Base-by-base conservation (phyloP, 2,113 vertebrate genomes). In the Sisor rabdophorus region DNA sequence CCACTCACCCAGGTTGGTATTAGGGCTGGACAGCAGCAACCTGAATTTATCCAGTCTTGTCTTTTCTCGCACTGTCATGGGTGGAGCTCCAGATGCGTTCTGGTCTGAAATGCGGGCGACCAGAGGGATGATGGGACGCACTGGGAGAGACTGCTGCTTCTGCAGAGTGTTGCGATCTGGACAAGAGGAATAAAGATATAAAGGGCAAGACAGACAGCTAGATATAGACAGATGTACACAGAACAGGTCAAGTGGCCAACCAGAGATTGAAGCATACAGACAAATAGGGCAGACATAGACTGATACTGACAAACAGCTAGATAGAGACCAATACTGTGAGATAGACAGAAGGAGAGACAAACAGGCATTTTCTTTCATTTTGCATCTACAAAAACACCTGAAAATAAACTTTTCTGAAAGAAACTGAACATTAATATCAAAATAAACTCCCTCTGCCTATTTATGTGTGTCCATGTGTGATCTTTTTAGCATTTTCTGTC, bases 41-140 rank as follows among this genome's bases (percentile, higher is more conserved):
- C 90, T 93, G 83, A 99, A 99, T 79, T 97, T 98, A 83, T 98
- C 96, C 78, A 98, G 89, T 13, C 97, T 94, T 3, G 90, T 97
- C 85, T 98, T 98, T 87, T 99, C 97, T 64, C 97, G 90, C 80
- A 98, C 93, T 0, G 94, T 96, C 96, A 98, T 96, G 7, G 94
- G 95, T 0, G 96, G 96, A 0, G 95, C 95, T 26, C 97, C 97
- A 0, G 96, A 98, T 3, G 95, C 93, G 0, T 99, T 99, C 90
- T 99, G 97, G 91, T 99, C 97, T 0, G 97, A 98, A 87, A 99
- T 98, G 2, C 97, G 93, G 78, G 97, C 96, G 5, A 99, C 94
- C 0, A 98, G 93, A 0, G 97, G 97, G 85, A 99, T 95, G 88
- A 98, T 87, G 30, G 95, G 95, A 9, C 97, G 93, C 0, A 94